Evolutionary conservation across 2,888 invertebrate genomes (phyloP).

Genomic region (Drosophila phalerata): DNA sequence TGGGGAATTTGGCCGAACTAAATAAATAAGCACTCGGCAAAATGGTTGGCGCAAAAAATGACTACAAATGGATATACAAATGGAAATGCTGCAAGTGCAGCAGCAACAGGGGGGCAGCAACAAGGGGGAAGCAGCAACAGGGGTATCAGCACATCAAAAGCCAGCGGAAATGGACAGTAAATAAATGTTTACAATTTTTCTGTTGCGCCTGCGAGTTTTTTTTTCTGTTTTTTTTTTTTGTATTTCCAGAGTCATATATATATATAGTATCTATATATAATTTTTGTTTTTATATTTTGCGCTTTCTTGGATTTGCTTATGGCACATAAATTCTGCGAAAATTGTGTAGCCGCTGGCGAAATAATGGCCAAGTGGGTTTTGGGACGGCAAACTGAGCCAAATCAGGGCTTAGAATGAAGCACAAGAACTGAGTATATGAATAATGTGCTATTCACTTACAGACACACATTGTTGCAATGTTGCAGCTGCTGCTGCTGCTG

Average conservation of each 20-base stretch:
- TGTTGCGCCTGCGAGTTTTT: constrained; percentile 50
- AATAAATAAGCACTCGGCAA: constrained; percentile 70
- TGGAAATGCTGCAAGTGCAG: constrained; percentile 49
- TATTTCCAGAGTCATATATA: not conserved
- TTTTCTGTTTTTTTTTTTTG: constrained; percentile 22
- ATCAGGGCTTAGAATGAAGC: constrained; percentile 54
- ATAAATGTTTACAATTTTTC: constrained; percentile 80
- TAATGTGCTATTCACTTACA: constrained; percentile 53
- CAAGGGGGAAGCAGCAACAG: constrained; percentile 4
- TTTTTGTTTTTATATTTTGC: constrained; percentile 23
- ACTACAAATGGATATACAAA: constrained; percentile 62
- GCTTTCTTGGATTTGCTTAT: constrained; percentile 18
- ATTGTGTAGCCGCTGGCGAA: constrained; percentile 63
- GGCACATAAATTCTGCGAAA: constrained; percentile 72
- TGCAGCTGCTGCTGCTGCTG: constrained; percentile 22
- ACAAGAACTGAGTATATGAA: constrained; percentile 59
- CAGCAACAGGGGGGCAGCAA: constrained; percentile 1
- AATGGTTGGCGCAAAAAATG: constrained; percentile 49
- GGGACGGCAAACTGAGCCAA: constrained; percentile 41
- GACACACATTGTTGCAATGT: constrained; percentile 31
- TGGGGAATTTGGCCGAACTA: constrained; percentile 37
- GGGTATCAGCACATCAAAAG: constrained; percentile 54
- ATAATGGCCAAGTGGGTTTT: constrained; percentile 45
- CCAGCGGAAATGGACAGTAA: constrained; percentile 80
- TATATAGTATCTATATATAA: constrained; percentile 8